Evolutionary conservation across 2,888 invertebrate species (phyloP).

Genomic region (Coremacera marginata): DNA sequence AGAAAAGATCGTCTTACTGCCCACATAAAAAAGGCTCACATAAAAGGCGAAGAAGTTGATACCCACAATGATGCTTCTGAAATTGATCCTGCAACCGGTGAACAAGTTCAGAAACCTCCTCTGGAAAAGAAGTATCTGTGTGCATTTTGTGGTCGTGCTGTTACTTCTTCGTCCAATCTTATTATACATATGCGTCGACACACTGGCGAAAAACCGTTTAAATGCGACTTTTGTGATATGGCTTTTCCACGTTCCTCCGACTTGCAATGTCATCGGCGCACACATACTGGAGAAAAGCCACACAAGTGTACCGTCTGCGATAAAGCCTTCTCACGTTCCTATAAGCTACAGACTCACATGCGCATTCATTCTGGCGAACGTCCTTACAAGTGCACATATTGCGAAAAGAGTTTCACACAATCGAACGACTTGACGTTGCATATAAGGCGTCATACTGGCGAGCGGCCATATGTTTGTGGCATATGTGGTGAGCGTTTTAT

Average conservation of each 20-base stretch:
- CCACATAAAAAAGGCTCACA: slow-evolving; percentile 61
- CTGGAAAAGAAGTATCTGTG: slow-evolving; percentile 71
- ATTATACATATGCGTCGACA: slow-evolving; percentile 78
- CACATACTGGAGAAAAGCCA: slow-evolving; percentile 75
- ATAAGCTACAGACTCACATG: slow-evolving; percentile 75
- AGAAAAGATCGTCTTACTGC: slow-evolving; percentile 64
- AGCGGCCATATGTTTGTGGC: slow-evolving; percentile 55
- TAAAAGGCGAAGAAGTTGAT: slow-evolving; percentile 29
- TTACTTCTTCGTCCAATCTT: slow-evolving; percentile 74
- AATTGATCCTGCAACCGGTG: slow-evolving; percentile 28
- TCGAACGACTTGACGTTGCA: slow-evolving; percentile 80
- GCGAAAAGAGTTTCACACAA: slow-evolving; percentile 74
- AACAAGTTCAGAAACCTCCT: slow-evolving; percentile 31
- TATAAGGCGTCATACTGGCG: slow-evolving; percentile 78
- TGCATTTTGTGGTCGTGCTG: slow-evolving; percentile 74
- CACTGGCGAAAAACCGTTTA: slow-evolving; percentile 77
- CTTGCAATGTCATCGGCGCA: slow-evolving; percentile 74
- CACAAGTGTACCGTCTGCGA: slow-evolving; percentile 67
- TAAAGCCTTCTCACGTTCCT: slow-evolving; percentile 74
- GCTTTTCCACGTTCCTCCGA: slow-evolving; percentile 76
- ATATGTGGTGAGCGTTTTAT: slow-evolving; percentile 69
- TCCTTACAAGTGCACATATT: slow-evolving; percentile 74
- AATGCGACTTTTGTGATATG: slow-evolving; percentile 75
- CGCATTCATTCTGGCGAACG: slow-evolving; percentile 72
- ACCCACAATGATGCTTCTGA: slow-evolving; percentile 37